Percentiles rank a stretch among this genome's conserved stretches.
phyloP scores from a whole-genome alignment of 1,140 invertebrate genomes.

The Aphis craccivora region DNA sequence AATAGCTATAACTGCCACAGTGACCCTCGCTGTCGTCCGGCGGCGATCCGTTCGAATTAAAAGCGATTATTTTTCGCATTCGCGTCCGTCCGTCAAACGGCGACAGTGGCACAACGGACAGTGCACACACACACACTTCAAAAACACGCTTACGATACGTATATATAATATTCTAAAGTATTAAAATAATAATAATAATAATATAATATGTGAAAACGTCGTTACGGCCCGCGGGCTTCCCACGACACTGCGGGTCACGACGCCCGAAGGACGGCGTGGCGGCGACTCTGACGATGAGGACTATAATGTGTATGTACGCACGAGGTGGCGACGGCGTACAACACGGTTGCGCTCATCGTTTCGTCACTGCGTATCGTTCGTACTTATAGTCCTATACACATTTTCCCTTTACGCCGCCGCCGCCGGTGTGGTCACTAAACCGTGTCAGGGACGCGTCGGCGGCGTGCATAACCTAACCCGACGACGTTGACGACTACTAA shows the following conservation, averaged over 20 bases:
- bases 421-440: conserved; percentile 25
- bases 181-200: conserved; percentile 18
- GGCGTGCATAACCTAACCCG: background rate
- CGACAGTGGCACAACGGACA: background rate
- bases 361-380: conserved; percentile 37
- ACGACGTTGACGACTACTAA: background rate
- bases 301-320: background rate
- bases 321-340: background rate
- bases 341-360: conserved; percentile 43
- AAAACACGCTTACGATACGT: background rate
- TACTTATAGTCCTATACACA: background rate
- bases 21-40: background rate
- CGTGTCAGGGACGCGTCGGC: conserved; percentile 45
- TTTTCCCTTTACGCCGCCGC: conserved; percentile 28
- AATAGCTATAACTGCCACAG: background rate
- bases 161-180: background rate
- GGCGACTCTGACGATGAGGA: conserved; percentile 13
- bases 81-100: conserved; percentile 19
- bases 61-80: background rate
- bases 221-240: conserved; percentile 57
- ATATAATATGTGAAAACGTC: conserved; percentile 52
- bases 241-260: conserved; percentile 58
- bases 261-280: conserved; percentile 46
- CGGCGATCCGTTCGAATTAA: background rate
- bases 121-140: background rate